These are phyloP conservation scores for Diglossa cyanea DNA, from an alignment of 2,797 vertebrate genomes.

Conservation along the genomic window DNA sequence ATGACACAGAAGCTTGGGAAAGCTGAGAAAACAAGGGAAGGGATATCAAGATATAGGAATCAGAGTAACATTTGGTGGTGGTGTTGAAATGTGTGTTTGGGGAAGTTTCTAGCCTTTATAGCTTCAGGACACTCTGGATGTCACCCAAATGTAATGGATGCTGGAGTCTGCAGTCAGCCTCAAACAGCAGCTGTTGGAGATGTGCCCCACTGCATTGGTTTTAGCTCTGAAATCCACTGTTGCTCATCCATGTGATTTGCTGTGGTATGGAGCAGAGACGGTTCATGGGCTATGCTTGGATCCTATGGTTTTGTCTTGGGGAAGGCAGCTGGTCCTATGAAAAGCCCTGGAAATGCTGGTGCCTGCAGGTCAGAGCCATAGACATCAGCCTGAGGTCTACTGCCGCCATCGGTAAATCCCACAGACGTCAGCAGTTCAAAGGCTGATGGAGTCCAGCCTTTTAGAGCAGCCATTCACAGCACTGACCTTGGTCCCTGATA, in stretches of 20 bases:
- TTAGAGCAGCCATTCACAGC: neutral
- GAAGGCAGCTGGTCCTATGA: neutral
- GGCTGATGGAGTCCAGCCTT: constrained; percentile 23
- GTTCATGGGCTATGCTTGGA: rapidly evolving
- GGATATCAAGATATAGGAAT: neutral
- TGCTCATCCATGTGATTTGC: neutral
- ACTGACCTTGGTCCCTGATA: neutral
- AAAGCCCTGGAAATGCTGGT: neutral
- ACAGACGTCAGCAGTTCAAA: neutral
- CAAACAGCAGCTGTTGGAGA: neutral
- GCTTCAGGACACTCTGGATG: neutral
- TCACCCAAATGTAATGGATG: neutral
- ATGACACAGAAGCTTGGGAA: neutral
- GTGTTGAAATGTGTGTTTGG: neutral
- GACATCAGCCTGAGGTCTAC: neutral
- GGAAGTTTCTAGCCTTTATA: neutral
- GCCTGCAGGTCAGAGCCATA: neutral
- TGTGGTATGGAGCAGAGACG: neutral
- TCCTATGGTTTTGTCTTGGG: neutral
- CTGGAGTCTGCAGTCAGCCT: neutral
- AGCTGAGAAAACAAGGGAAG: neutral
- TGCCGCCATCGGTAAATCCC: neutral
- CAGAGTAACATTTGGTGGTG: neutral
- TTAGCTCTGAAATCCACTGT: neutral
- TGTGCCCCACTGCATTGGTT: neutral